Evolutionary conservation across 2,113 vertebrate genomes (phyloP).

Genomic region (Phrynosoma platyrhinos): DNA sequence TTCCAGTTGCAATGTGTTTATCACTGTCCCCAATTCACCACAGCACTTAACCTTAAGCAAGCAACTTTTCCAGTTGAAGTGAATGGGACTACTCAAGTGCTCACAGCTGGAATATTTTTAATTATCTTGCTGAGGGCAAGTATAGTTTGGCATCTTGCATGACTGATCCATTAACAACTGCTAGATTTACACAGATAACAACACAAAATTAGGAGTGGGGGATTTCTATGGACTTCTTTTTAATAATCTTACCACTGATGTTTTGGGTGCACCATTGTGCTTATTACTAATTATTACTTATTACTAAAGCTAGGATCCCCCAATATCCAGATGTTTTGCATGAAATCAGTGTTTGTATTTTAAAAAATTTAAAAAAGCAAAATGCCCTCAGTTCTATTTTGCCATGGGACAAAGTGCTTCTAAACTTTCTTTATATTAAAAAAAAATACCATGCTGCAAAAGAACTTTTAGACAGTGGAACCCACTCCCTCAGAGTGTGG

Average conservation of each 20-base stretch:
- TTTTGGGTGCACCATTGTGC: not conserved
- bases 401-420: not conserved
- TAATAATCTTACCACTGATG: not conserved
- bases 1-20: slow-evolving; percentile 9
- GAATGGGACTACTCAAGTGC: slow-evolving; percentile 29
- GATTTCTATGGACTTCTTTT: not conserved
- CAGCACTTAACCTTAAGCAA: slow-evolving; percentile 36
- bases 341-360: too few species aligned
- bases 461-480: too few species aligned
- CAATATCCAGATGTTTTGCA: not conserved
- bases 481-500: too few species aligned
- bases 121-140: slow-evolving; percentile 41
- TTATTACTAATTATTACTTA: too few species aligned
- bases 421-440: not conserved
- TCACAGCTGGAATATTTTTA: slow-evolving; percentile 25
- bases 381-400: not conserved
- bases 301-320: not conserved
- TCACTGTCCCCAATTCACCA: slow-evolving; percentile 28
- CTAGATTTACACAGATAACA: slow-evolving; percentile 38
- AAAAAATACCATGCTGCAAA: not conserved
- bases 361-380: not conserved
- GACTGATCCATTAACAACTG: slow-evolving; percentile 42
- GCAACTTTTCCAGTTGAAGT: slow-evolving; percentile 21
- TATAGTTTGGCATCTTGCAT: slow-evolving; percentile 44
- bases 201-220: not conserved